Evolutionary conservation across 1,140 invertebrate genomes (phyloP), one percentile per base, ranked within the genome.

Genomic region (Orussus abietinus): DNA sequence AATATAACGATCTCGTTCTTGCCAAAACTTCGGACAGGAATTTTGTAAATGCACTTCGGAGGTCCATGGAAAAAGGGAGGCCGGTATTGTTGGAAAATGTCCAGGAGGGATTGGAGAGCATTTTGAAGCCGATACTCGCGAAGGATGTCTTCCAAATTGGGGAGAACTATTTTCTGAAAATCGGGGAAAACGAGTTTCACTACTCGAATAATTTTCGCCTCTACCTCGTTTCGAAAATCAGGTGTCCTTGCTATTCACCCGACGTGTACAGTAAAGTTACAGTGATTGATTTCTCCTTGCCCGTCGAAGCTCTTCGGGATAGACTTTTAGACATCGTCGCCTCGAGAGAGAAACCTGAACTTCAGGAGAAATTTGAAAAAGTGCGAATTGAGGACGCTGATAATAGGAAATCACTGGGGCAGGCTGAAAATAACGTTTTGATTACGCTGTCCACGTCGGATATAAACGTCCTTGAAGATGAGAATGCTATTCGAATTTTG

Each of bases 381-480:
- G 55, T 86, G 4, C 77, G 82, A 45, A 40, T 79, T 12, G 74
- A 85, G 64, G 75, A 77, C 40, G 77, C 80, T 3, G 63, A 74
- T 4, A 85, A 86, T 49, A 78, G 76, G 49, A 68, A 79, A 48
- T 68, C 77, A 42, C 65, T 87, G 31, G 79, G 84, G 50, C 75
- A 83, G 51, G 81, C 84, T 52, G 85, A 88, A 60, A 78, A 84
- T 54, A 80, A 80, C 45, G 86, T 88, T 57, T 65, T 88, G 5
- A 69, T 77, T 49, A 82, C 80, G 3, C 63, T 88, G 11, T 83
- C 82, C 0, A 74, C 76, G 1, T 80, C 81, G 2, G 67, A 72
- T 42, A 78, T 79, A 5, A 86, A 87, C 55, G 84, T 88, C 44
- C 68, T 88, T 12, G 84, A 88, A 60, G 84, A 88, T 62, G 83